Evolutionary conservation across 2,113 vertebrate genomes (phyloP).

Genomic region (Progne subis): DNA sequence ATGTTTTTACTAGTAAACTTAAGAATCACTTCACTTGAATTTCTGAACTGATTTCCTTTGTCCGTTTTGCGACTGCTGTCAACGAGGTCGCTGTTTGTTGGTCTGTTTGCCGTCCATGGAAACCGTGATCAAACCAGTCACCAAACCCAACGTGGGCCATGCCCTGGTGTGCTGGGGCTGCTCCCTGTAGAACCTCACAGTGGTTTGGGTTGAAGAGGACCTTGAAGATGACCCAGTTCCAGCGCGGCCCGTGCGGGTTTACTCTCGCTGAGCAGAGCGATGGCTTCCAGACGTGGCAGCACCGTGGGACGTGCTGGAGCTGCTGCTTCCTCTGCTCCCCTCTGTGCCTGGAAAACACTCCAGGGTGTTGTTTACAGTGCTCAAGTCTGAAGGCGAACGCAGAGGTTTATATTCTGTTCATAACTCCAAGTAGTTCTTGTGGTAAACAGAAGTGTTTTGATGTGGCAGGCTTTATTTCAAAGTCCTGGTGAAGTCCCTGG

Average conservation of each 20-base stretch:
- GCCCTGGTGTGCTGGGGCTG: neutral
- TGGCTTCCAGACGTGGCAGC: neutral
- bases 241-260: rapidly evolving
- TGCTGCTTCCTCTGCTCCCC: neutral
- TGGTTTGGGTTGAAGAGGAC: neutral
- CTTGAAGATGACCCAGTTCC: neutral
- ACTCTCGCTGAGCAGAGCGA: rapidly evolving
- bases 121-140: neutral
- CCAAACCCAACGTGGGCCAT: neutral
- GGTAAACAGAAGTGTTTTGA: neutral
- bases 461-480: neutral
- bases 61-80: neutral
- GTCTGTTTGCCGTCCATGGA: constrained; percentile 5
- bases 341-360: neutral
- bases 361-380: neutral
- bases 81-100: neutral
- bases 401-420: neutral
- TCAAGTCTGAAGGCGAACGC: neutral
- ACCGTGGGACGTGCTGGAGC: rapidly evolving
- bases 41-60: neutral
- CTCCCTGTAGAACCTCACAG: neutral
- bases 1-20: neutral
- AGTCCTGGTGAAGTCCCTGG: neutral
- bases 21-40: neutral
- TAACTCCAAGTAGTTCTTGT: neutral